Percentiles rank a stretch among this genome's conserved stretches.
phyloP scores from a whole-genome alignment of 2,888 invertebrate species.

The Marasmarcha lunaedactyla region DNA sequence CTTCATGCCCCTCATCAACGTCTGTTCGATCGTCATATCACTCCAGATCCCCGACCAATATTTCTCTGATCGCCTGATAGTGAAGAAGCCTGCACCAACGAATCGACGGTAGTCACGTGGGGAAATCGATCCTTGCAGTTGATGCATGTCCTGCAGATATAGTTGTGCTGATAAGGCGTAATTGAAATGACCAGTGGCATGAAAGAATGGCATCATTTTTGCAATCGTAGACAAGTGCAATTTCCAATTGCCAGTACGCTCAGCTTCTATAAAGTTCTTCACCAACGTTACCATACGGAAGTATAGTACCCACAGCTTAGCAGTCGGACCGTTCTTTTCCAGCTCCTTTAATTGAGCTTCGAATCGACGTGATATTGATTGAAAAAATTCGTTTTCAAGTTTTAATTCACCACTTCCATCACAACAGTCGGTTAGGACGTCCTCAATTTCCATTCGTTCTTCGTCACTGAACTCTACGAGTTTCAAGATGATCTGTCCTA shows the following conservation, averaged over 20 bases:
- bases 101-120: slow-evolving; percentile 6
- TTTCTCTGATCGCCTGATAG: slow-evolving; percentile 15
- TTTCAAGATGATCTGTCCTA: no score
- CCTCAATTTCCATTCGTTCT: no score
- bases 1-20: slow-evolving; percentile 23
- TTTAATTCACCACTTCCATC: no score
- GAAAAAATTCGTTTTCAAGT: no score
- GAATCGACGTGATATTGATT: not conserved
- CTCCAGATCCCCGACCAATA: slow-evolving; percentile 16
- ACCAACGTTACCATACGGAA: slow-evolving; percentile 22
- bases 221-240: no score
- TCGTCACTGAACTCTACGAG: no score
- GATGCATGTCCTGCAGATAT: no score
- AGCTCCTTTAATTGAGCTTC: slow-evolving; percentile 1
- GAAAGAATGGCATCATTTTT: no score
- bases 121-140: slow-evolving; percentile 1
- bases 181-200: no score
- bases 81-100: slow-evolving; percentile 16
- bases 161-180: no score
- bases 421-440: no score
- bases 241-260: slow-evolving; percentile 18
- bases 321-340: slow-evolving; percentile 5
- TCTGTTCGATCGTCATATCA: slow-evolving; percentile 27
- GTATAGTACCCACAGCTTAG: slow-evolving; percentile 13
- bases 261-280: slow-evolving; percentile 25